A percentile compares a stretch with the other conserved stretches of the same genome.
Evolutionary conservation across 1,140 invertebrate species (phyloP).

Genomic region (Neotoxoptera formosana): DNA sequence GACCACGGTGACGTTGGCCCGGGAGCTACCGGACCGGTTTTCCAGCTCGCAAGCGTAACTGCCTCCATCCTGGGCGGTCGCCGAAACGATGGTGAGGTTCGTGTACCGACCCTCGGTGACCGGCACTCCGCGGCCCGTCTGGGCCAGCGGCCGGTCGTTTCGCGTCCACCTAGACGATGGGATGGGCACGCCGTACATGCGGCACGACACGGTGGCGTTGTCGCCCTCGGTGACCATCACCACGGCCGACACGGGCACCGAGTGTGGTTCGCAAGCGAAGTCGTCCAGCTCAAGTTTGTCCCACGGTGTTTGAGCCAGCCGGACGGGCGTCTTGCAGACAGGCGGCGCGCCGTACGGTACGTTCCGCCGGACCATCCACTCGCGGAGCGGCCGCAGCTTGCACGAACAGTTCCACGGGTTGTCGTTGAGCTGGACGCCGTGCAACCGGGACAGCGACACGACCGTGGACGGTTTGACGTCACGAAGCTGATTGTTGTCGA

Average conservation of each 20-base stretch:
- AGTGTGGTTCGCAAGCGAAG: slow-evolving; percentile 79
- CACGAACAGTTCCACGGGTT: slow-evolving; percentile 88
- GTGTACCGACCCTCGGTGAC: slow-evolving; percentile 65
- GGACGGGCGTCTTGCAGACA: slow-evolving; percentile 70
- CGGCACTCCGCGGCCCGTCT: slow-evolving; percentile 65
- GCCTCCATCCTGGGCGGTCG: slow-evolving; percentile 75
- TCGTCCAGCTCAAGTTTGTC: slow-evolving; percentile 78
- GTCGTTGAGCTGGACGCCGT: slow-evolving; percentile 75
- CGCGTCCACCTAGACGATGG: slow-evolving; percentile 70
- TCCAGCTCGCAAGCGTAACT: slow-evolving; percentile 78
- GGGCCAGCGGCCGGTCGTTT: slow-evolving; percentile 66
- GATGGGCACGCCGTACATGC: slow-evolving; percentile 73
- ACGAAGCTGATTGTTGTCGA: slow-evolving; percentile 77
- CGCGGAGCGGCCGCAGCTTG: slow-evolving; percentile 73
- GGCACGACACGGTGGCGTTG: slow-evolving; percentile 78
- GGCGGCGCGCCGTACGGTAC: slow-evolving; percentile 76
- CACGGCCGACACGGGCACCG: slow-evolving; percentile 67
- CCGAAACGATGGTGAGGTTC: slow-evolving; percentile 75
- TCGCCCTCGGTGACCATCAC: slow-evolving; percentile 71
- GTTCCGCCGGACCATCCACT: slow-evolving; percentile 81
- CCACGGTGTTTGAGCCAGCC: slow-evolving; percentile 74
- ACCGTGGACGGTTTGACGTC: slow-evolving; percentile 72
- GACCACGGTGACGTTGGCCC: slow-evolving; percentile 68
- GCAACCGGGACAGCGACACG: slow-evolving; percentile 72
- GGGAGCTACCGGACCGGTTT: slow-evolving; percentile 75